Evolutionary conservation across 1,140 invertebrate genomes (phyloP), one percentile per base, ranked within the genome.

Genomic region (Galleria mellonella): DNA sequence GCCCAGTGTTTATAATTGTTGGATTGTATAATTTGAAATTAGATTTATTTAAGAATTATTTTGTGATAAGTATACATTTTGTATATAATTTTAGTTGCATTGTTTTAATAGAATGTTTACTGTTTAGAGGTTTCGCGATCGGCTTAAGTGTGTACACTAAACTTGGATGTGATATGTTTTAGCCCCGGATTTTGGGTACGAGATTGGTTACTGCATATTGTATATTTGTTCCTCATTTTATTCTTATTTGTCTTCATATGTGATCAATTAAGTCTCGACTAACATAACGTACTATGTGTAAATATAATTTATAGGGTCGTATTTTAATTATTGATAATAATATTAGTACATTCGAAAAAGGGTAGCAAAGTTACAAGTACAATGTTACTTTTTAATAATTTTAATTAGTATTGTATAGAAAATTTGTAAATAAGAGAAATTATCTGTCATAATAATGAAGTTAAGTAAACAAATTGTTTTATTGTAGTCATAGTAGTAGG

Each of bases 381-480:
- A 84, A 83, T 83, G 71, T 81, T 83, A 81, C 77, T 75, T 81
- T 78, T 72, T 75, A 66, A 55, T 74, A 73, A 71, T 76, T 77
- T 69, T 76, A 74, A 71, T 61, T 54, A 71, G 73, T 79, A 77
- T 74, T 84, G 81, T 84, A 84, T 81, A 84, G 76, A 58, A 51
- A 72, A 81, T 66, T 72, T 82, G 81, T 84, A 84, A 70, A 84
- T 84, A 84, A 84, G 81, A 84, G 73, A 56, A 74, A 83, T 71
- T 82, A 84, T 79, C 65, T 83, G 78, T 83, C 77, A 83, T 82
- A 78, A 84, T 84, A 82, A 79, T 72, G 60, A 70, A 62, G 67
- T 76, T 81, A 78, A 78, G 74, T n/a, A 69, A 74, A 82, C 69
- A 83, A 83, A 81, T 82, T 71, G 75, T 81, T 83, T 76, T 79